Percentiles rank a stretch among this genome's conserved stretches.
Conservation (phyloP, 2,888 invertebrate genomes). For the Amphipyra berbera region DNA sequence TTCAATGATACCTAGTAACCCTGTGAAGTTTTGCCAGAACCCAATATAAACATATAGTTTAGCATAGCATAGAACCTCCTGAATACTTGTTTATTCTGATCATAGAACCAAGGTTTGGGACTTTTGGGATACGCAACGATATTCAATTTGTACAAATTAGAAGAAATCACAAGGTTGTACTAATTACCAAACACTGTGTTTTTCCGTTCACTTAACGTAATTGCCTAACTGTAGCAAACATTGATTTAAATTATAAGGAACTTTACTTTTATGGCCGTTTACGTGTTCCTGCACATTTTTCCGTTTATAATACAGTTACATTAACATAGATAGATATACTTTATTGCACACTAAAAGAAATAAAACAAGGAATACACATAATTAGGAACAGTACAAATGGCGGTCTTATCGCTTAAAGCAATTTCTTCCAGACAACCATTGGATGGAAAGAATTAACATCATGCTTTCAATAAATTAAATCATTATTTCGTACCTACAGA, state of each 20-base stretch:
- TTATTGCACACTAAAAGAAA: too few species aligned
- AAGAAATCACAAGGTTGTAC: slow-evolving; percentile 35
- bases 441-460: too few species aligned
- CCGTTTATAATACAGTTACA: neutral
- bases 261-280: neutral
- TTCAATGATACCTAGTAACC: too few species aligned
- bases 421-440: too few species aligned
- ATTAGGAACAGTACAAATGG: too few species aligned
- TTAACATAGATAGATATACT: too few species aligned
- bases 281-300: neutral
- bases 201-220: slow-evolving; percentile 39
- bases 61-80: neutral
- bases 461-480: too few species aligned
- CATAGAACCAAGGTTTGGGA: slow-evolving; percentile 18
- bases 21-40: too few species aligned
- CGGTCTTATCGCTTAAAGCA: too few species aligned
- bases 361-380: too few species aligned
- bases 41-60: too few species aligned
- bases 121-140: slow-evolving; percentile 28
- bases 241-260: slow-evolving; percentile 28
- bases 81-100: slow-evolving; percentile 26
- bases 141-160: slow-evolving; percentile 39
- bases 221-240: slow-evolving; percentile 25
- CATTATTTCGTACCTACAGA: too few species aligned
- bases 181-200: slow-evolving; percentile 35